Percentiles rank a stretch among this genome's conserved stretches.
Evolutionary conservation across 2,113 vertebrate species (phyloP).

Genomic region (Phaethornis superciliosus): DNA sequence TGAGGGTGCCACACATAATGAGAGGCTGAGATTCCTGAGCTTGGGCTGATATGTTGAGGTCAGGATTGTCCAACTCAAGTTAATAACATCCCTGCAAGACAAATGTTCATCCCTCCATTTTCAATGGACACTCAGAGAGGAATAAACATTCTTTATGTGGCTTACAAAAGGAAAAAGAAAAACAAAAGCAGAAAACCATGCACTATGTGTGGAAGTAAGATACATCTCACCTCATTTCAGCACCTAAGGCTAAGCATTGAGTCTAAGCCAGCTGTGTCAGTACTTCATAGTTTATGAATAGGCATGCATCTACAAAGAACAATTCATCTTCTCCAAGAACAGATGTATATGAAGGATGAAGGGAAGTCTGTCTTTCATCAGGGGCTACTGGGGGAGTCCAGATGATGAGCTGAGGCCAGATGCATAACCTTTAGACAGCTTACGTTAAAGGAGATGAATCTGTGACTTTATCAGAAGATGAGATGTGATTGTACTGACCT

Average conservation of each 20-base stretch:
- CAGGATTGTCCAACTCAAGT: background rate
- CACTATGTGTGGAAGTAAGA: background rate
- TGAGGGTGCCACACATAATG: background rate
- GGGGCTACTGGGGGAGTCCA: background rate
- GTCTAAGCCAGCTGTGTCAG: background rate
- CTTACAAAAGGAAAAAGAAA: background rate
- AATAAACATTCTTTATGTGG: background rate
- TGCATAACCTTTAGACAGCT: slow-evolving; percentile 35
- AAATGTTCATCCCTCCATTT: background rate
- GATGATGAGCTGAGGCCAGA: slow-evolving; percentile 41
- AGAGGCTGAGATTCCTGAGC: background rate
- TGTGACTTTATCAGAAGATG: slow-evolving; percentile 59
- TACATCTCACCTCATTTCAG: background rate
- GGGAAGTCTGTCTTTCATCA: slow-evolving; percentile 64
- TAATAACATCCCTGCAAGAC: background rate
- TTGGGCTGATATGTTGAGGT: background rate
- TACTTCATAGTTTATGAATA: background rate
- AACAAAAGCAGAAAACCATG: background rate
- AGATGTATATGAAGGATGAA: slow-evolving; percentile 25
- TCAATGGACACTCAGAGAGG: background rate
- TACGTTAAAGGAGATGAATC: slow-evolving; percentile 55
- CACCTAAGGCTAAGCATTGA: background rate
- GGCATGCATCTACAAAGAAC: background rate
- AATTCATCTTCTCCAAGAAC: slow-evolving; percentile 38
- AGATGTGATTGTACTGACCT: background rate